Evolutionary conservation across 2,797 vertebrate species (phyloP), one percentile per base, ranked within the genome.

Genomic region (Furcifer pardalis): DNA sequence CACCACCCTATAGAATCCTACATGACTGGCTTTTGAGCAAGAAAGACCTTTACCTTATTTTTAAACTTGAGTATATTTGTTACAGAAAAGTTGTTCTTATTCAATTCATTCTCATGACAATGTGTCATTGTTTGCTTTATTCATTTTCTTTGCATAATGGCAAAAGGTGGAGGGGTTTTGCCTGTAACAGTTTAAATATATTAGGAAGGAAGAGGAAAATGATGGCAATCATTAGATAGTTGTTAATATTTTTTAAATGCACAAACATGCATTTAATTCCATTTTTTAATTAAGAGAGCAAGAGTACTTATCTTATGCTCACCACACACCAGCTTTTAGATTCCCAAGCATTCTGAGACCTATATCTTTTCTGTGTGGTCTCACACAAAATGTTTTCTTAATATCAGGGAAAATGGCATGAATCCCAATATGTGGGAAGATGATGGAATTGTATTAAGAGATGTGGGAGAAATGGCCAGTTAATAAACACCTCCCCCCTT

Each of bases 81-180:
- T 52, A 65, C 6, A 19, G 60, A 52, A 49, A 8, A 30, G 12
- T 65, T 83, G 72, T 1, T 35, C 46, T 66, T 23, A 21, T 19
- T 75, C 59, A 59, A 65, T 49, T 21, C 88, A 91, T 89, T 92
- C 86, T 81, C 82, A 88, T 59, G 84, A 84, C 90, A 30, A 32
- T 85, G 79, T 35, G 84, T 84, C 90, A 30, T 32, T 85, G 79
- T 35, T 65, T 86, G 46, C 62, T 46, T 8, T 7, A 59, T 46
- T 27, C 15, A 56, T 46, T 4, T 0, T 32, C 17, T 83, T 84
- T 52, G 65, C 30, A n/a, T 59, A 56, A 25, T 13, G 81, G 49
- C 21, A 6, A 82, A 76, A 30, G 0, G 42, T 78, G 7, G 72
- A 30, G n/a, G n/a, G 81, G 21, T n/a, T 89, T 72, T 82, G 63